Percentiles rank a stretch among this genome's conserved stretches.
Conservation (phyloP, 2,888 invertebrate genomes). For the Desoria tigrina region DNA sequence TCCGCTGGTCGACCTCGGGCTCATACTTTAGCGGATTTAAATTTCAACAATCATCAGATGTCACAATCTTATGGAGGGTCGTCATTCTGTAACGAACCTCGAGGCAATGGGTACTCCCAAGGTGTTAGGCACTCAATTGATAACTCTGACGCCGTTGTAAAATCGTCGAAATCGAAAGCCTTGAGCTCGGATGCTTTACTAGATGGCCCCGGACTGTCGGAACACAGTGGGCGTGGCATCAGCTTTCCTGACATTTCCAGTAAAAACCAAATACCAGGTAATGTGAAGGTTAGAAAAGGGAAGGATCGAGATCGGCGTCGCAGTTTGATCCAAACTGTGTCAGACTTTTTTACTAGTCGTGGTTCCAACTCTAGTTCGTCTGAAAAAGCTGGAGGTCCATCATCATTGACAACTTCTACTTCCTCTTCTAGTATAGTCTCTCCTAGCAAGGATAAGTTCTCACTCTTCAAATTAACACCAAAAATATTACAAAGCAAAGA, state of each 20-base stretch:
- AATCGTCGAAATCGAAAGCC: conserved; percentile 40
- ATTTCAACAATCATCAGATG: not conserved
- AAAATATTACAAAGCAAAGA: conserved; percentile 45
- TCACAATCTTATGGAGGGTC: not conserved
- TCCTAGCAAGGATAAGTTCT: conserved; percentile 45
- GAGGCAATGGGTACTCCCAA: not conserved
- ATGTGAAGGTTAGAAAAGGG: conserved; percentile 55
- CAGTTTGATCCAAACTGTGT: conserved; percentile 80
- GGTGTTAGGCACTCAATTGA: conserved; percentile 7
- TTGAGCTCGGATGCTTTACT: conserved; percentile 49
- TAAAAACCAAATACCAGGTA: not conserved
- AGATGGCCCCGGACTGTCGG: conserved; percentile 26
- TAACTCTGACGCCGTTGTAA: conserved; percentile 3
- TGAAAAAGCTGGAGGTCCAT: conserved; percentile 6
- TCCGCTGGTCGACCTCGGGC: conserved; percentile 24
- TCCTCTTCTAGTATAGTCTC: conserved; percentile 18
- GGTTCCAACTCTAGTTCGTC: conserved; percentile 21
- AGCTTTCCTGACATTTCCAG: conserved; percentile 45
- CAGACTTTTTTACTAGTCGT: conserved; percentile 73
- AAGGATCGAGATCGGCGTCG: conserved; percentile 73
- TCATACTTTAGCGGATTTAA: conserved; percentile 38
- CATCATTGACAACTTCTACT: conserved; percentile 16
- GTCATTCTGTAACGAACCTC: not conserved
- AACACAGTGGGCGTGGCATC: conserved; percentile 25
- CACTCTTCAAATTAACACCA: conserved; percentile 48